Evolutionary conservation across 2,888 invertebrate genomes (phyloP).

Genomic region (Epiperipatus broadwayi): DNA sequence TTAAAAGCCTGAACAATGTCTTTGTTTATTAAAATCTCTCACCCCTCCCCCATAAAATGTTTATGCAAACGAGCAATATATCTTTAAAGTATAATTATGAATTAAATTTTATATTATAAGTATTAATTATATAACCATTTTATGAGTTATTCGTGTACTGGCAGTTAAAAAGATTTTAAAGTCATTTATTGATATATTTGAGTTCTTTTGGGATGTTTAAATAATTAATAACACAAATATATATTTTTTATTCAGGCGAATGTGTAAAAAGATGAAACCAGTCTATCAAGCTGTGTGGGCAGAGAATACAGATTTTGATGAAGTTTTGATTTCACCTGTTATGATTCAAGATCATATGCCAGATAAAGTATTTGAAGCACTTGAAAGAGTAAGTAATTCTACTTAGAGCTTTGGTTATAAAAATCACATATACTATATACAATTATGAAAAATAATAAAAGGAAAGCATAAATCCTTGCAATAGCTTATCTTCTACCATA

Average conservation of each 20-base stretch:
- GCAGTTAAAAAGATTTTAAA: conserved; percentile 6
- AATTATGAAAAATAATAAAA: no score
- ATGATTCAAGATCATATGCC: conserved; percentile 84
- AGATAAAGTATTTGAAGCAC: conserved; percentile 57
- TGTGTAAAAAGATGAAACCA: conserved; percentile 48
- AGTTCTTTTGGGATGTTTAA: conserved; percentile 1
- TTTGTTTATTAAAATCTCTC: no score
- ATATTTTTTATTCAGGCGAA: conserved; percentile 35
- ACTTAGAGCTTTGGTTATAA: no score
- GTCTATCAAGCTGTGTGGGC: conserved; percentile 75
- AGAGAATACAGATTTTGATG: conserved; percentile 60
- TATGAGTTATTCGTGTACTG: no score
- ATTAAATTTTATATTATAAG: no score
- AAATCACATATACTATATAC: not conserved
- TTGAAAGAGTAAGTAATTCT: conserved; percentile 57
- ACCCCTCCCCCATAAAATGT: no score
- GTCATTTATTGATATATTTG: not conserved
- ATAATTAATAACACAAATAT: conserved; percentile 7
- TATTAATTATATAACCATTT: no score
- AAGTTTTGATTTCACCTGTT: conserved; percentile 66
- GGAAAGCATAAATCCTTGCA: no score
- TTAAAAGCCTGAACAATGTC: no score
- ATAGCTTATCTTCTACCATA: no score
- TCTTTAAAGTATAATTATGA: no score
- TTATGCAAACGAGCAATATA: no score